Evolutionary conservation across 2,888 invertebrate genomes (phyloP), one percentile per base, ranked within the genome.

Genomic region (Reticulitermes lucifugus): DNA sequence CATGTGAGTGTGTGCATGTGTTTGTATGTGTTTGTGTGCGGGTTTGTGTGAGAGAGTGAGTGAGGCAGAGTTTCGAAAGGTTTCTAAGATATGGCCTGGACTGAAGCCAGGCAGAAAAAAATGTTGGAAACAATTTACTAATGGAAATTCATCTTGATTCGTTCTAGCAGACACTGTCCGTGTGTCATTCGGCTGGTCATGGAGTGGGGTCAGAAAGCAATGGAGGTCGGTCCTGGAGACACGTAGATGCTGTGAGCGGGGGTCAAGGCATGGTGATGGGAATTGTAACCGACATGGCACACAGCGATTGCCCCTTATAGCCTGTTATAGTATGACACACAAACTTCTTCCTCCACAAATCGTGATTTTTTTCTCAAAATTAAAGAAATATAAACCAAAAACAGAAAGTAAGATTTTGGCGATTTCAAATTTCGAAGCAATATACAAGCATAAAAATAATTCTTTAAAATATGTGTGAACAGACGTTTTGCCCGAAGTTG

Each of bases 51-150:
- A 25, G 65, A 12, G 65, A 25, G 7, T 14, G 18, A 18, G 55
- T 18, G 70, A 46, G 46, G 12, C 10, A 46, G 46, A 70, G 29
- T 4, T 70, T 70, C 29, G 70, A 10, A 18, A 6, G 9, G 41
- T 35, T 73, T 75, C 75, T n/a, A 75, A 75, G 43, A 75, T 35
- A 21, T 18, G 75, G n/a, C 41, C 35, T 75, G 75, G 75, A 41
- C 41, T 75, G 73, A 73, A 73, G 73, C 75, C 75, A 75, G 43
- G 12, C 75, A 60, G 60, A 60, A 18, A 60, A 35, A 25, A 25
- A 65, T 2, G 65, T 65, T 7, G 77, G 77, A 77, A 77, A 77
- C 77, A 77, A 77, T 77, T 77, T 77, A n/a, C 77, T 77, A 77
- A 77, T 77, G 77, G 77, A n/a, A 77, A 77, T 77, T 51, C 46